phyloP scores from a whole-genome alignment of 1,140 invertebrate species.

The Penaeus vannamei region DNA sequence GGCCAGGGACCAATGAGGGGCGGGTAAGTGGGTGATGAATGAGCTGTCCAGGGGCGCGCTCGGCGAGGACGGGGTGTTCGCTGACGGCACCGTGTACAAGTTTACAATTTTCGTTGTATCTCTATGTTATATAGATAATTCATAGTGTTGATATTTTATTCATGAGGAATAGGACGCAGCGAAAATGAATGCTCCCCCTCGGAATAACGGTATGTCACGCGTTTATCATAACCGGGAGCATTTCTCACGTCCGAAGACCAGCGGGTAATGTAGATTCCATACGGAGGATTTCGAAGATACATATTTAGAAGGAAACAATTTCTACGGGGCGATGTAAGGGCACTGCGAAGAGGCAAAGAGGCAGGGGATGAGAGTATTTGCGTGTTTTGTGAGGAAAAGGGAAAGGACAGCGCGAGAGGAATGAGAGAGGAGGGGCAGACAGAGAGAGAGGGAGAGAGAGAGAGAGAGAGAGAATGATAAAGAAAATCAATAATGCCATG shows the following conservation, averaged over 20 bases:
- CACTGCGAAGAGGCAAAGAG: too few species aligned
- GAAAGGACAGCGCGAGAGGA: not conserved
- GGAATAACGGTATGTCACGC: too few species aligned
- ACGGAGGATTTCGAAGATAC: too few species aligned
- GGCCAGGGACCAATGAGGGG: constrained; percentile 60
- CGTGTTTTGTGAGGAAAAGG: not conserved
- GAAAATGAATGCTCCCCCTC: too few species aligned
- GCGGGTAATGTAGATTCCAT: too few species aligned
- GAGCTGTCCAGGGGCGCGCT: constrained; percentile 55
- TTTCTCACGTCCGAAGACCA: too few species aligned
- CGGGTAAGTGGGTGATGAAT: constrained; percentile 63
- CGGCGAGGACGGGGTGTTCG: constrained; percentile 47
- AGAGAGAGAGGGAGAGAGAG: constrained; percentile 11
- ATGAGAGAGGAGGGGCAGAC: not conserved
- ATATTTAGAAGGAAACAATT: too few species aligned
- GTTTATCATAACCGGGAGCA: too few species aligned
- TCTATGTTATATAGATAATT: constrained; percentile 4
- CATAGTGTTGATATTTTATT: too few species aligned
- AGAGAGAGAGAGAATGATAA: constrained; percentile 25
- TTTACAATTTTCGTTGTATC: constrained; percentile 60
- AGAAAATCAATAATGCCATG: constrained; percentile 29
- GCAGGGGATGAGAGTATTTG: too few species aligned
- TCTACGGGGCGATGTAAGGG: too few species aligned
- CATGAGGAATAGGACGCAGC: too few species aligned
- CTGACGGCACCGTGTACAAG: constrained; percentile 42